phyloP scores from a whole-genome alignment of 2,797 vertebrate species.

The Sebastes elongatus region DNA sequence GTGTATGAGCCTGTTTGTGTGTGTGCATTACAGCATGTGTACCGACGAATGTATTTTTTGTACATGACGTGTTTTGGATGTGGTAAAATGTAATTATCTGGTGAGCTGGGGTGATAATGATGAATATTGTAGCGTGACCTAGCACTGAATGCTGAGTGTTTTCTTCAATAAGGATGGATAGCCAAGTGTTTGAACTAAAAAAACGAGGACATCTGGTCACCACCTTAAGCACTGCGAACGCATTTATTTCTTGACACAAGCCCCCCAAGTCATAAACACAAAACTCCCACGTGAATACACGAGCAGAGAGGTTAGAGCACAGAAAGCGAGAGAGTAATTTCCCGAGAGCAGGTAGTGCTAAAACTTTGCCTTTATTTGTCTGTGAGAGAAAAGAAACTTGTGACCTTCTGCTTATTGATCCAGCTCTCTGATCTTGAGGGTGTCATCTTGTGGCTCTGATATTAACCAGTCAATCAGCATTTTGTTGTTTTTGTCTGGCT shows the following conservation, averaged over 20 bases:
- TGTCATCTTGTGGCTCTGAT: slow-evolving; percentile 31
- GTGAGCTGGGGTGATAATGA: background rate
- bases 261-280: slow-evolving; percentile 30
- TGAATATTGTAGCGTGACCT: background rate
- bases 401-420: slow-evolving; percentile 64
- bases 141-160: background rate
- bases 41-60: too few species aligned
- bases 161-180: slow-evolving; percentile 1
- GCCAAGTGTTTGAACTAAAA: slow-evolving; percentile 7
- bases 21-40: background rate
- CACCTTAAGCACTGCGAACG: slow-evolving; percentile 3
- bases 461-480: slow-evolving; percentile 52
- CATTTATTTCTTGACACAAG: slow-evolving; percentile 41
- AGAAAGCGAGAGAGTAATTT: slow-evolving; percentile 27
- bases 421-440: slow-evolving; percentile 21
- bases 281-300: slow-evolving; percentile 28
- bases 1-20: background rate
- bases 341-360: slow-evolving; percentile 17
- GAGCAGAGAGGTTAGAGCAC: slow-evolving; percentile 24
- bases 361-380: slow-evolving; percentile 38
- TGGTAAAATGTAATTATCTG: background rate
- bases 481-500: slow-evolving; percentile 3
- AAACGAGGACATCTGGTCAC: slow-evolving; percentile 12
- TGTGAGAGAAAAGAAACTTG: slow-evolving; percentile 14
- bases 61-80: too few species aligned